These are phyloP conservation scores for Hymenopus coronatus DNA, from an alignment of 2,888 invertebrate genomes.

Conservation along the genomic window DNA sequence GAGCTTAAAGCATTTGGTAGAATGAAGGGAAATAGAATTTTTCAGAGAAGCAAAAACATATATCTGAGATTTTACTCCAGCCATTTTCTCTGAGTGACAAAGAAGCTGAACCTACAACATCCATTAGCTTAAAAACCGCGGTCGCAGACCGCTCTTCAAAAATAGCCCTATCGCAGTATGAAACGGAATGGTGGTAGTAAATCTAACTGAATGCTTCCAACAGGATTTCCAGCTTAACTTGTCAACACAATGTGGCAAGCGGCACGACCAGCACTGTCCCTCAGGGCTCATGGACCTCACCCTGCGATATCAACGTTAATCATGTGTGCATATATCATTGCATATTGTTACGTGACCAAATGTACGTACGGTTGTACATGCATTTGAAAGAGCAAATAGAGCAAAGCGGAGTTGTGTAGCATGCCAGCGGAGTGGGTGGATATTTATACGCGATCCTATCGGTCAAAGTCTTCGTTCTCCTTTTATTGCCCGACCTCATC, in stretches of 20 bases:
- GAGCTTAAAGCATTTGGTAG: too few species aligned
- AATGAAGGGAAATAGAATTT: too few species aligned
- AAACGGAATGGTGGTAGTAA: not conserved
- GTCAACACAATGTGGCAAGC: not conserved
- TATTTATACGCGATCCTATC: not conserved
- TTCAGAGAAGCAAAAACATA: too few species aligned
- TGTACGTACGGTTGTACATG: not conserved
- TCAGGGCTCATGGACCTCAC: not conserved
- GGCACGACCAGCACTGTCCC: too few species aligned
- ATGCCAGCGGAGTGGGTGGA: not conserved
- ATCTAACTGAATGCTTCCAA: not conserved
- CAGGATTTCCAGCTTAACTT: not conserved
- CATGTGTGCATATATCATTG: not conserved
- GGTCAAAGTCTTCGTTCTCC: too few species aligned
- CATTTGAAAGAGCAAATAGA: not conserved
- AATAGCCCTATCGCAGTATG: not conserved
- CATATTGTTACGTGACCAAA: not conserved
- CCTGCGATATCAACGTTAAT: not conserved
- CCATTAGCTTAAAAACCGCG: too few species aligned
- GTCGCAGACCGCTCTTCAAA: too few species aligned
- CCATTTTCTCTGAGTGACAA: too few species aligned
- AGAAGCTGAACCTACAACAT: too few species aligned
- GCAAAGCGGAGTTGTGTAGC: not conserved
- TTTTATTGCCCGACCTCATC: too few species aligned
- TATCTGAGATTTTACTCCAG: too few species aligned